Evolutionary conservation across 2,113 vertebrate genomes (phyloP).

Genomic region (Microtus richardsoni): DNA sequence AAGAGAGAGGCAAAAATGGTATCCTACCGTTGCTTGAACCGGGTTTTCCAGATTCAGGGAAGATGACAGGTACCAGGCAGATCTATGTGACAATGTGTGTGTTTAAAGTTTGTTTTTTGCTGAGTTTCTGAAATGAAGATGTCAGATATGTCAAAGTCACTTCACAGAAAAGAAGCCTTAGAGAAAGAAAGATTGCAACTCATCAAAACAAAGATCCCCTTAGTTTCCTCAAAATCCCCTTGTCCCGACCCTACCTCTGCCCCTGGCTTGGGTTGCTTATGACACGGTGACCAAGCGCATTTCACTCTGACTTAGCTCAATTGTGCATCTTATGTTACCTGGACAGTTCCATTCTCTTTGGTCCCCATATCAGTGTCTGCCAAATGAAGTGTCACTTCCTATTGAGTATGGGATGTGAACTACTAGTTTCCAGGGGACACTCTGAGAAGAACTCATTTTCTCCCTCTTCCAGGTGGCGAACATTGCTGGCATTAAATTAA

Average conservation of each 20-base stretch:
- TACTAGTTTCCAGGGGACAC: conserved; percentile 74
- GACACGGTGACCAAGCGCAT: conserved; percentile 52
- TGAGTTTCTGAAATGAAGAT: neutral
- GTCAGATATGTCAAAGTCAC: conserved; percentile 21
- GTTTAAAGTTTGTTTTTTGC: conserved; percentile 31
- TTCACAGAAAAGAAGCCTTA: conserved; percentile 23
- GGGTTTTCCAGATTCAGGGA: neutral
- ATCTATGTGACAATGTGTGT: neutral
- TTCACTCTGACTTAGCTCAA: conserved; percentile 46
- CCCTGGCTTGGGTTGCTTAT: conserved; percentile 1
- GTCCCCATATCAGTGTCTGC: conserved; percentile 71
- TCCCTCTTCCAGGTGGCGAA: conserved; percentile 62
- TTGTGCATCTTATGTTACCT: conserved; percentile 52
- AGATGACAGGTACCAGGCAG: neutral
- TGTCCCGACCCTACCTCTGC: neutral
- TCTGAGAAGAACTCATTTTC: conserved; percentile 75
- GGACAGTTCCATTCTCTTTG: conserved; percentile 75
- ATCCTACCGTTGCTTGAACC: neutral
- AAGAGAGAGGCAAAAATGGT: neutral
- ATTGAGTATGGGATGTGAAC: conserved; percentile 70
- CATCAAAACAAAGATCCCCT: conserved; percentile 50
- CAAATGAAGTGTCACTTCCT: conserved; percentile 83
- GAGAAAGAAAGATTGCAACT: conserved; percentile 32
- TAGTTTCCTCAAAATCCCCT: neutral
- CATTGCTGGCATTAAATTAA: conserved; percentile 68